Conservation (phyloP, 1,140 invertebrate species). For the Caenorhabditis latens region DNA sequence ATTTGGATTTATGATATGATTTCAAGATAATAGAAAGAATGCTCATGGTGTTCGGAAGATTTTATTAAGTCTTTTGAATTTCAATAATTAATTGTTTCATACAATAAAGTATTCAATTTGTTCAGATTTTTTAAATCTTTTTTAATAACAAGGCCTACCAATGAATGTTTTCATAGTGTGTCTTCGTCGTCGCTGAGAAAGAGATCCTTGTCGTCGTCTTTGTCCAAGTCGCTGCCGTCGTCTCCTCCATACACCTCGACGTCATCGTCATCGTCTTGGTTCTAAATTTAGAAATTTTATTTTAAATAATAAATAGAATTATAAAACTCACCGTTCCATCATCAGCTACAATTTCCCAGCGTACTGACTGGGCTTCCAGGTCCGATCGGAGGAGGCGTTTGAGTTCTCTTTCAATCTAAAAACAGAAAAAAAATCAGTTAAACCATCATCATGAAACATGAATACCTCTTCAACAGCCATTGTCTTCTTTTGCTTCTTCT, state of each 20-base stretch:
- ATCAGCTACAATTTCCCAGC: conserved; percentile 2
- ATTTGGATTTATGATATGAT: conserved; percentile 1
- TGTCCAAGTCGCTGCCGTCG: background rate
- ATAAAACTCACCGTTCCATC: background rate
- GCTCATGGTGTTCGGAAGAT: no score
- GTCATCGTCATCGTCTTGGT: background rate
- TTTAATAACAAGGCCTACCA: background rate
- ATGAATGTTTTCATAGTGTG: background rate
- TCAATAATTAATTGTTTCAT: background rate
- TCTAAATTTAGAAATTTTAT: background rate
- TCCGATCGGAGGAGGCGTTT: background rate
- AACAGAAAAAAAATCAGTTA: background rate
- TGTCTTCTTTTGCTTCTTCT: conserved; percentile 74
- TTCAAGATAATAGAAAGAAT: background rate
- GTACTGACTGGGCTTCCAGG: background rate
- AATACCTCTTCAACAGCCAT: conserved; percentile 70
- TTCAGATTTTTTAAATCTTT: background rate
- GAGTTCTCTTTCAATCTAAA: conserved; percentile 11
- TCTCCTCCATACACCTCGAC: background rate
- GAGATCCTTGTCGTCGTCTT: background rate
- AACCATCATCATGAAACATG: background rate
- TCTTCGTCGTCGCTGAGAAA: background rate
- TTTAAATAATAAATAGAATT: no score
- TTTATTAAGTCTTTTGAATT: no score
- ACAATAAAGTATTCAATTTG: conserved; percentile 2